Percentiles rank a stretch among this genome's conserved stretches.
Evolutionary conservation across 2,797 vertebrate genomes (phyloP).

Genomic region (Spatula versicolor): DNA sequence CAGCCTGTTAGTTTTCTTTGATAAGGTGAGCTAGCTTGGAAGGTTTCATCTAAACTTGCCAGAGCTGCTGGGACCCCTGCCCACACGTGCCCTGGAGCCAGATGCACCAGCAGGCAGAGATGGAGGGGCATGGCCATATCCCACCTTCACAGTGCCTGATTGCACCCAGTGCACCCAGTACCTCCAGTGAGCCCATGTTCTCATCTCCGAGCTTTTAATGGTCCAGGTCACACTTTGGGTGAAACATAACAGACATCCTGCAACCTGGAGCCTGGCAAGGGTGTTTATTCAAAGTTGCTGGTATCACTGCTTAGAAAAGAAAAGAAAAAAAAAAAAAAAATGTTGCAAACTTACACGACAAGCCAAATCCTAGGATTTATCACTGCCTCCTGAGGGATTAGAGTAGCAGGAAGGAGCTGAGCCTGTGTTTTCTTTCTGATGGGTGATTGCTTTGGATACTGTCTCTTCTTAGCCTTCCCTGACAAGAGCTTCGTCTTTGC

Average conservation of each 20-base stretch:
- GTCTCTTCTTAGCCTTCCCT: background rate
- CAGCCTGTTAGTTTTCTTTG: background rate
- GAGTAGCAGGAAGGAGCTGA: conserved; percentile 5
- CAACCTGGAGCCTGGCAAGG: background rate
- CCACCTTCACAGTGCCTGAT: accelerated
- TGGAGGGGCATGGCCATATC: background rate
- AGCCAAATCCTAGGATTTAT: conserved; percentile 44
- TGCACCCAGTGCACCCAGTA: background rate
- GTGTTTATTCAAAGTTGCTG: background rate
- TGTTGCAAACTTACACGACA: background rate
- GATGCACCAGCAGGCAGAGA: background rate
- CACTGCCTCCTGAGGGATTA: conserved; percentile 31
- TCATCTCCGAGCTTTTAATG: background rate
- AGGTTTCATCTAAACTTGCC: background rate
- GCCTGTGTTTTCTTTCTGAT: conserved; percentile 17
- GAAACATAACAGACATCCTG: background rate
- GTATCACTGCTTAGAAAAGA: background rate
- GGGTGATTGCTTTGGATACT: background rate
- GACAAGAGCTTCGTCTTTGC: background rate
- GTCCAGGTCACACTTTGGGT: background rate
- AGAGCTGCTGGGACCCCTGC: background rate
- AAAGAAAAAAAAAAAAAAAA: background rate
- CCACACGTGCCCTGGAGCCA: background rate
- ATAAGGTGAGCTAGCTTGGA: accelerated
- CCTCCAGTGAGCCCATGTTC: background rate